These are phyloP conservation scores for Drosophila ananassae DNA, from an alignment of 1,140 invertebrate species.

Conservation along the genomic window DNA sequence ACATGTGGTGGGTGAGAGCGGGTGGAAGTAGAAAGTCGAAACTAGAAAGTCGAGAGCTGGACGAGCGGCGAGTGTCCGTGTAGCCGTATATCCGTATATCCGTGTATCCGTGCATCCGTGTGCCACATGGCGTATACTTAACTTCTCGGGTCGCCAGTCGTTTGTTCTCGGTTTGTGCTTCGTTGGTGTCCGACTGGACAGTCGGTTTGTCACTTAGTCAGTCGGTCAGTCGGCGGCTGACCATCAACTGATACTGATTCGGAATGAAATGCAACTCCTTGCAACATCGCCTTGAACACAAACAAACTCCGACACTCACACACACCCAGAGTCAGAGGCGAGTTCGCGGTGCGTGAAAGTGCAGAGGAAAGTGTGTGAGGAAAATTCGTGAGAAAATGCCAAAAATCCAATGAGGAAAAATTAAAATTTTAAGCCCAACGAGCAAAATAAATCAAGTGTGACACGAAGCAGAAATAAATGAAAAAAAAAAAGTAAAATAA, in stretches of 20 bases:
- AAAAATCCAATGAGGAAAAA: slow-evolving; percentile 55
- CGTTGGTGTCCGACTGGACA: slow-evolving; percentile 19
- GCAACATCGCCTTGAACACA: slow-evolving; percentile 2
- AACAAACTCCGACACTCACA: neutral
- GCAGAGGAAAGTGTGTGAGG: slow-evolving; percentile 30
- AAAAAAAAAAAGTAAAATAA: slow-evolving; percentile 24
- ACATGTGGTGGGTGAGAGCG: slow-evolving; percentile 9
- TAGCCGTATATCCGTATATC: neutral
- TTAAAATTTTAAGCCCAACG: slow-evolving; percentile 51
- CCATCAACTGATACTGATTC: slow-evolving; percentile 17
- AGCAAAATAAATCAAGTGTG: slow-evolving; percentile 74
- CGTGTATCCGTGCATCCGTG: neutral
- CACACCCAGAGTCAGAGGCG: neutral
- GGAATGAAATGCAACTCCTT: slow-evolving; percentile 21
- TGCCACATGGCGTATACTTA: slow-evolving; percentile 3
- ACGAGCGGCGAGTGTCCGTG: slow-evolving; percentile 1
- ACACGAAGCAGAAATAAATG: slow-evolving; percentile 35
- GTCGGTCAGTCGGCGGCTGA: slow-evolving; percentile 22
- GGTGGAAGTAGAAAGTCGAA: neutral
- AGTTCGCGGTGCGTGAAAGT: slow-evolving; percentile 4
- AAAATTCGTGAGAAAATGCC: slow-evolving; percentile 48
- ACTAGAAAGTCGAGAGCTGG: slow-evolving; percentile 1
- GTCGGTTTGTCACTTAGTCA: slow-evolving; percentile 18
- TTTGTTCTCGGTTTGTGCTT: neutral
- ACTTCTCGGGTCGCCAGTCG: slow-evolving; percentile 1